Evolutionary conservation across 2,113 vertebrate genomes (phyloP).

Genomic region (Manacus vitellinus): DNA sequence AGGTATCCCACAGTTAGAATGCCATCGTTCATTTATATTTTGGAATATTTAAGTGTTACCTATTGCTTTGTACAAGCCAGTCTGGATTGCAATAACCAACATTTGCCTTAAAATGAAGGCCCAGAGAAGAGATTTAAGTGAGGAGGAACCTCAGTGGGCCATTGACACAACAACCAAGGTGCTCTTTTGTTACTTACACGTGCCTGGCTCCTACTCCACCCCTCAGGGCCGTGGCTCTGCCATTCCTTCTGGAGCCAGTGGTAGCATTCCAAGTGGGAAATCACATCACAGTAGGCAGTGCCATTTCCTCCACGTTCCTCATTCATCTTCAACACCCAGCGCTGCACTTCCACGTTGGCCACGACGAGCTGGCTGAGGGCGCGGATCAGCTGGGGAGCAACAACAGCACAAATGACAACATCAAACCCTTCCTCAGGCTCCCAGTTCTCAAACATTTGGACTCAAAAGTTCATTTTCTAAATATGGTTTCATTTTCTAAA

Average conservation of each 20-base stretch:
- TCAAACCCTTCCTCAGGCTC: too few species aligned
- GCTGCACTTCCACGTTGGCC: slow-evolving; percentile 76
- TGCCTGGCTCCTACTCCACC: slow-evolving; percentile 75
- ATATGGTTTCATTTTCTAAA: not conserved
- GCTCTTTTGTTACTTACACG: slow-evolving; percentile 71
- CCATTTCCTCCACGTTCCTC: slow-evolving; percentile 74
- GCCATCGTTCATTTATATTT: not conserved
- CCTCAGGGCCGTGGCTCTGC: slow-evolving; percentile 19
- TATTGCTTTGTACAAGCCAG: not conserved
- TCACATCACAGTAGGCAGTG: slow-evolving; percentile 84
- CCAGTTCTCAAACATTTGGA: not conserved
- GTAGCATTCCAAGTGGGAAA: slow-evolving; percentile 73
- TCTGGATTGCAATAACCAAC: not conserved
- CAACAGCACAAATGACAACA: not conserved
- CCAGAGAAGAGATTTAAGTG: not conserved
- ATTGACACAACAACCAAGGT: fast-evolving
- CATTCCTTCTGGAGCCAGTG: slow-evolving; percentile 72
- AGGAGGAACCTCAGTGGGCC: not conserved
- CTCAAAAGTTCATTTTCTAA: not conserved
- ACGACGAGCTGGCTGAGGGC: slow-evolving; percentile 77
- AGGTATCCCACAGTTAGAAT: not conserved
- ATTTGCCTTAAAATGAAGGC: not conserved
- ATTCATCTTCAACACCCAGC: slow-evolving; percentile 89
- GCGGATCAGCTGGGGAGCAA: slow-evolving; percentile 75
- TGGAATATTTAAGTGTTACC: not conserved